phyloP scores from a whole-genome alignment of 2,113 vertebrate species.

The Grus americana region DNA sequence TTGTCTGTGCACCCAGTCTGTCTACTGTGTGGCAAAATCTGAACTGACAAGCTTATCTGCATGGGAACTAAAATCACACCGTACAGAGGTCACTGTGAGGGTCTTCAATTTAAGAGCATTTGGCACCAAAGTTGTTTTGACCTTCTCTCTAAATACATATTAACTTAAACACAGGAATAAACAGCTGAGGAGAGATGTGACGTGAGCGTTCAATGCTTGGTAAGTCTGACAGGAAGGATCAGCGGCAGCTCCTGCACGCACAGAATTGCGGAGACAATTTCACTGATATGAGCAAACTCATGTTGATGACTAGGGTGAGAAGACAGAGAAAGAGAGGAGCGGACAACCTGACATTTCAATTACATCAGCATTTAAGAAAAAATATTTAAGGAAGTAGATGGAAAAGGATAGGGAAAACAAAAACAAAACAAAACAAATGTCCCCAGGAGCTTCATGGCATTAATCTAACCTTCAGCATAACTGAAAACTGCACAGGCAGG shows the following conservation, averaged over 20 bases:
- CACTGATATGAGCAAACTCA: slow-evolving; percentile 2
- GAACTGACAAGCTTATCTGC: not conserved
- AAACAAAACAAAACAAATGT: slow-evolving; percentile 33
- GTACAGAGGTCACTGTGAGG: not conserved
- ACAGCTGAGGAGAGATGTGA: not conserved
- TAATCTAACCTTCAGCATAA: slow-evolving; percentile 60
- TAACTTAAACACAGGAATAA: not conserved
- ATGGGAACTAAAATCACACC: not conserved
- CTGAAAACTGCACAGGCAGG: slow-evolving; percentile 45
- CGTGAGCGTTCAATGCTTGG: not conserved
- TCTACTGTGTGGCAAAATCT: not conserved
- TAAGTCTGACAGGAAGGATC: slow-evolving; percentile 40
- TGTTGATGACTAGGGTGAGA: slow-evolving; percentile 2
- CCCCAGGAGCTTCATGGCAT: not conserved
- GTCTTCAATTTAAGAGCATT: not conserved
- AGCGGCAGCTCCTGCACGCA: not conserved
- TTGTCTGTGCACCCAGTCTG: not conserved
- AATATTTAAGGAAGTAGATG: not conserved
- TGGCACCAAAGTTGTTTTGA: not conserved
- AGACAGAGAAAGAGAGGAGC: not conserved
- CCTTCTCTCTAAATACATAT: not conserved
- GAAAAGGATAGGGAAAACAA: slow-evolving; percentile 4
- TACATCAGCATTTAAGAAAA: not conserved
- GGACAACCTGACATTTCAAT: slow-evolving; percentile 29
- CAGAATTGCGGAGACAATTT: slow-evolving; percentile 14